phyloP scores from a whole-genome alignment of 37 sponge, comb jelly and placozoan species.

The Theonella swinhoei region DNA sequence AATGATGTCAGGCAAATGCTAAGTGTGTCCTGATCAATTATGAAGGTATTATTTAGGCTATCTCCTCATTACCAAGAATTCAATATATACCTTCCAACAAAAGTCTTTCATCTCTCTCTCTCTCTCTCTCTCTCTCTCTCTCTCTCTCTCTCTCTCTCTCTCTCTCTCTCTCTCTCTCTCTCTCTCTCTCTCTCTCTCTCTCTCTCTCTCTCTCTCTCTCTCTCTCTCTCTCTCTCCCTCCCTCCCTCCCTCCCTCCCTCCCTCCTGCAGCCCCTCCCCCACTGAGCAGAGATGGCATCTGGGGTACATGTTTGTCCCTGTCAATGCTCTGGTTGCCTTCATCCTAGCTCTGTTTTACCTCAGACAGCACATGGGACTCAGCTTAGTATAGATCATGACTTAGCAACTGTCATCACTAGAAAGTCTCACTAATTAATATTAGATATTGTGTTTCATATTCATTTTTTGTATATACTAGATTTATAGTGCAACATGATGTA shows the following conservation, averaged over 20 bases:
- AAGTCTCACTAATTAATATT: no score
- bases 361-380: slow-evolving; percentile 29
- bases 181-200: background rate
- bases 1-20: background rate
- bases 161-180: background rate
- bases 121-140: slow-evolving; percentile 15
- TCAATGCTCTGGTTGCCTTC: slow-evolving; percentile 51
- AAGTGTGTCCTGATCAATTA: background rate
- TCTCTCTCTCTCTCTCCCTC: slow-evolving; percentile 25
- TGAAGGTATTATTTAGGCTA: background rate
- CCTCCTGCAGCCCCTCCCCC: background rate
- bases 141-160: slow-evolving; percentile 30
- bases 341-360: slow-evolving; percentile 38
- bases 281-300: slow-evolving; percentile 25
- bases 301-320: slow-evolving; percentile 53
- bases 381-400: slow-evolving; percentile 11
- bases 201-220: slow-evolving; percentile 14
- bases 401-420: no score
- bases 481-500: no score
- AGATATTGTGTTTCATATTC: no score
- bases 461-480: no score
- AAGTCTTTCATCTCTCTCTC: background rate
- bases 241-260: slow-evolving; percentile 2
- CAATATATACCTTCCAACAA: no score
- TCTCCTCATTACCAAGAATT: no score